A percentile compares a stretch with the other conserved stretches of the same genome.
Conservation (phyloP, 2,797 vertebrate genomes). For the Squalus acanthias region DNA sequence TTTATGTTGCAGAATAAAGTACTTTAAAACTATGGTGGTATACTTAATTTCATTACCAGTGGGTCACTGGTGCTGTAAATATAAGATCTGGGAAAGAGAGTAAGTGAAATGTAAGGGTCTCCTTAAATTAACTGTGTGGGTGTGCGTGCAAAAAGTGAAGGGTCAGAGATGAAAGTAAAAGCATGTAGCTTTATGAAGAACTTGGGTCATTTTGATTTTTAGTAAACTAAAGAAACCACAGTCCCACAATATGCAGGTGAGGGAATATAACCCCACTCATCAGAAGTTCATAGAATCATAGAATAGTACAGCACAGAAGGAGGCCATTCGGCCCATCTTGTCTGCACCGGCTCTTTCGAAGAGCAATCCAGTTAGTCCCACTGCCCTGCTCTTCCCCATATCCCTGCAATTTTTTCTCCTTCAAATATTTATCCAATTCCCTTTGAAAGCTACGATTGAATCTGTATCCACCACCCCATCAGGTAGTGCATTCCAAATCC, state of each 20-base stretch:
- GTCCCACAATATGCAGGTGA: background rate
- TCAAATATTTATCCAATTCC: background rate
- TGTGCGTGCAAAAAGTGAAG: background rate
- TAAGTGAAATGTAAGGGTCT: background rate
- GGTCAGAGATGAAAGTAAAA: background rate
- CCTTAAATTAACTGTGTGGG: background rate
- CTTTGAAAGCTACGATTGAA: background rate
- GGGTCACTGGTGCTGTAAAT: background rate
- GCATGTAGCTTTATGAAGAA: background rate
- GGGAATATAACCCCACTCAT: background rate
- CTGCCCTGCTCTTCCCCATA: background rate
- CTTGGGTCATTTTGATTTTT: background rate
- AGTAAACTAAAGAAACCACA: background rate
- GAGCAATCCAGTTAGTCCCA: background rate
- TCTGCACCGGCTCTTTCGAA: background rate
- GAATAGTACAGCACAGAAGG: background rate
- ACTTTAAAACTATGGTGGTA: background rate
- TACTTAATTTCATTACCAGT: too few species aligned
- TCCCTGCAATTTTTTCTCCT: background rate
- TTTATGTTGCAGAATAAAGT: background rate
- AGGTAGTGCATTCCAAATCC: background rate
- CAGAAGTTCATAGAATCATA: background rate
- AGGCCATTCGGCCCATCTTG: background rate
- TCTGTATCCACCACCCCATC: background rate
- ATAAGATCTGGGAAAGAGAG: background rate